Evolutionary conservation across 2,888 invertebrate species (phyloP).

Genomic region (Neoascia interrupta): DNA sequence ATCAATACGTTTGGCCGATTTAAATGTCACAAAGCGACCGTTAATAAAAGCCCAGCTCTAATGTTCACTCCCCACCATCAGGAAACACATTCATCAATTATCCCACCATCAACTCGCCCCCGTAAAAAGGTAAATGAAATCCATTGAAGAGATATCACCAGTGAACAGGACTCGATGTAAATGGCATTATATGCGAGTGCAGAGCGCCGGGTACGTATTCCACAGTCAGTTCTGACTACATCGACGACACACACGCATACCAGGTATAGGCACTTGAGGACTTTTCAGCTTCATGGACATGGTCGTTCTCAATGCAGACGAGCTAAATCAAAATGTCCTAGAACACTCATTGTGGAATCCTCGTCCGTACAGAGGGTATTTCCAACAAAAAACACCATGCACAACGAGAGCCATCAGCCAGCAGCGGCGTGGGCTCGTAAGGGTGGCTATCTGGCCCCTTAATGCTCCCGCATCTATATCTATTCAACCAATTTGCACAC

Average conservation of each 20-base stretch:
- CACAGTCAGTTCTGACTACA: constrained; percentile 23
- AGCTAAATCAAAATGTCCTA: constrained; percentile 67
- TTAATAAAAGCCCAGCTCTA: constrained; percentile 26
- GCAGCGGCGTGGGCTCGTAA: constrained; percentile 20
- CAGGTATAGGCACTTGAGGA: constrained; percentile 31
- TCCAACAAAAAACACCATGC: constrained; percentile 1
- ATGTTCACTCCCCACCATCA: neutral
- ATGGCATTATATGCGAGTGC: constrained; percentile 55
- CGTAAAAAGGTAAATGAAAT: constrained; percentile 62
- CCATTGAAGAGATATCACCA: constrained; percentile 38
- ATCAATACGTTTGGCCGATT: constrained; percentile 34
- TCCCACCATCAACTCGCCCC: too few relatives aligned
- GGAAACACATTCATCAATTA: constrained; percentile 58
- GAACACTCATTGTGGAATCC: constrained; percentile 24
- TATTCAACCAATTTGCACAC: constrained; percentile 69
- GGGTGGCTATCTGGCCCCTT: constrained; percentile 32
- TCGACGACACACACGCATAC: neutral
- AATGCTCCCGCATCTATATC: constrained; percentile 64
- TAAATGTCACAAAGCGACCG: constrained; percentile 62
- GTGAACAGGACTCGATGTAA: constrained; percentile 35
- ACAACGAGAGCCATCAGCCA: neutral
- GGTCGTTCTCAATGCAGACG: constrained; percentile 22
- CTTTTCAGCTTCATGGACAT: constrained; percentile 56
- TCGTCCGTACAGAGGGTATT: neutral
- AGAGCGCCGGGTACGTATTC: neutral